phyloP scores from a whole-genome alignment of 1,140 invertebrate species.

The Drosophila kepulauana region DNA sequence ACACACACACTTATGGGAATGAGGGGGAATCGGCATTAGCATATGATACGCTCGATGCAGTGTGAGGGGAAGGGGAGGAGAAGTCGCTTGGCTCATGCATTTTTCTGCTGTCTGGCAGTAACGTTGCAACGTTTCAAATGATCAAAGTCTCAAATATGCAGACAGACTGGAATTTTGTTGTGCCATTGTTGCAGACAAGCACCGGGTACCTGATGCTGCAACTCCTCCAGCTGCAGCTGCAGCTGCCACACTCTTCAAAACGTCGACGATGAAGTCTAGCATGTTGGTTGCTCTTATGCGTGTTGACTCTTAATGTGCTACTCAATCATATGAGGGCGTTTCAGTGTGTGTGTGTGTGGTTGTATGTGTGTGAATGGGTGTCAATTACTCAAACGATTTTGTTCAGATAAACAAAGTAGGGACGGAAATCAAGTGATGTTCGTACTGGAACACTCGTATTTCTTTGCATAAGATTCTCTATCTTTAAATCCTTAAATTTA shows the following conservation, averaged over 20 bases:
- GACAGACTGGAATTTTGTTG: constrained; percentile 69
- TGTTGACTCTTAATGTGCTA: constrained; percentile 45
- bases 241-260: constrained; percentile 2
- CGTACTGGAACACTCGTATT: neutral
- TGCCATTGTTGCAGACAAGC: constrained; percentile 23
- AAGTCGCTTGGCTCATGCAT: constrained; percentile 27
- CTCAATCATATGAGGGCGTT: constrained; percentile 3
- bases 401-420: constrained; percentile 34
- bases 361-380: constrained; percentile 38
- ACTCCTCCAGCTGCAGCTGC: constrained; percentile 9
- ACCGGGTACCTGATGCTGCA: constrained; percentile 18
- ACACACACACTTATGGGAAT: neutral
- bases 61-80: neutral
- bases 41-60: constrained; percentile 18
- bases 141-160: constrained; percentile 83
- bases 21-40: constrained; percentile 27
- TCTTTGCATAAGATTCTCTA: neutral
- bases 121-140: constrained; percentile 59
- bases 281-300: constrained; percentile 37
- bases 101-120: constrained; percentile 36
- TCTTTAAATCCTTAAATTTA: neutral
- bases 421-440: constrained; percentile 11
- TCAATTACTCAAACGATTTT: constrained; percentile 59
- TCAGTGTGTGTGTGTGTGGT: constrained; percentile 2
- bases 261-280: constrained; percentile 1